phyloP scores from a whole-genome alignment of 2,888 invertebrate genomes.

The Ichneumoninae sp. region DNA sequence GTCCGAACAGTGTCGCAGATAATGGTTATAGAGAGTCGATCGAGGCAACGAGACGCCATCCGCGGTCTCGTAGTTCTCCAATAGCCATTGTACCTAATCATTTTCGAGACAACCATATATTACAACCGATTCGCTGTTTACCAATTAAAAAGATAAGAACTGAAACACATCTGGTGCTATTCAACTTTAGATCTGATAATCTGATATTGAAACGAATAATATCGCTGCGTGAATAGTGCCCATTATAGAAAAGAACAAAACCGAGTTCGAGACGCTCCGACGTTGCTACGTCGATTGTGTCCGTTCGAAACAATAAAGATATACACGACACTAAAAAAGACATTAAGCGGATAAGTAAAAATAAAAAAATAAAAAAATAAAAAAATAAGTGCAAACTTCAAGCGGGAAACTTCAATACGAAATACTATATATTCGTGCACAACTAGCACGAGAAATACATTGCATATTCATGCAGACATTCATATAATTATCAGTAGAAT shows the following conservation, averaged over 20 bases:
- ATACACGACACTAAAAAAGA: background rate
- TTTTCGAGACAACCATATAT: constrained; percentile 21
- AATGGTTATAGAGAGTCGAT: constrained; percentile 98
- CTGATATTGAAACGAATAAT: background rate
- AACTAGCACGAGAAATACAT: constrained; percentile 24
- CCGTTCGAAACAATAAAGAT: background rate
- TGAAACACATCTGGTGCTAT: constrained; percentile 28
- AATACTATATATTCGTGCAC: constrained; percentile 49
- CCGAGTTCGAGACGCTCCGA: background rate
- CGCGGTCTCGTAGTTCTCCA: constrained; percentile 99
- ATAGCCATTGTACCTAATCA: constrained; percentile 94
- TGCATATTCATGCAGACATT: constrained; percentile 48
- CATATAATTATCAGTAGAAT: constrained; percentile 47
- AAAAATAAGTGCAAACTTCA: constrained; percentile 19
- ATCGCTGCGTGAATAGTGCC: background rate
- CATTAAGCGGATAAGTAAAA: background rate
- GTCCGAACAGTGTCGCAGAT: constrained; percentile 96
- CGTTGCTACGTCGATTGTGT: background rate
- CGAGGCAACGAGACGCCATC: constrained; percentile 97
- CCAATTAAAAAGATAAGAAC: constrained; percentile 15
- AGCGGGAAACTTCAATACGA: constrained; percentile 38
- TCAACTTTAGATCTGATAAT: constrained; percentile 14
- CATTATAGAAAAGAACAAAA: background rate
- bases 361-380: background rate
- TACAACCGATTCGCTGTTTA: background rate